Evolutionary conservation across 2,113 vertebrate species (phyloP).

Genomic region (Colinus virginianus): DNA sequence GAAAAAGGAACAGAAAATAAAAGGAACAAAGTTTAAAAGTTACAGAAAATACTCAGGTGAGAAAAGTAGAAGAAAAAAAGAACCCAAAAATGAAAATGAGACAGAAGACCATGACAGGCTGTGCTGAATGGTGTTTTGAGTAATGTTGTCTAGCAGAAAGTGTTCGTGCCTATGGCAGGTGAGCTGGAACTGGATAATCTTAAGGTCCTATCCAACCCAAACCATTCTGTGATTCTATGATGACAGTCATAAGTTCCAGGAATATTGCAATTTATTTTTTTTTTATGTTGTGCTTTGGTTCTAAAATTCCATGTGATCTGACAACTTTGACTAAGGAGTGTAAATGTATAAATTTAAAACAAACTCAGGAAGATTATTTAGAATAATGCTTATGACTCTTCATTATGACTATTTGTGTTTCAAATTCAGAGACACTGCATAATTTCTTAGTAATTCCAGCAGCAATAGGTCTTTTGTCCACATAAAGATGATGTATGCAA

Average conservation of each 20-base stretch:
- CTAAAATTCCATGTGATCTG: background rate
- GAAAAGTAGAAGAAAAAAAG: background rate
- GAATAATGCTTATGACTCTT: background rate
- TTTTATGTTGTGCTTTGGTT: background rate
- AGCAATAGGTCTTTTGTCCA: background rate
- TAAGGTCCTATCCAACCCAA: background rate
- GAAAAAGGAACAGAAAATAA: background rate
- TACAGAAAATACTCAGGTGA: background rate
- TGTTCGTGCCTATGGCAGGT: background rate
- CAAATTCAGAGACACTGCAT: background rate
- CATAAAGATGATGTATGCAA: background rate
- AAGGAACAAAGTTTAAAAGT: background rate
- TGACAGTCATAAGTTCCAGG: background rate
- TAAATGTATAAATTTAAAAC: background rate
- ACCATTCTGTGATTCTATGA: background rate
- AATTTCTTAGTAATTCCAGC: background rate
- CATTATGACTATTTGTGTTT: background rate
- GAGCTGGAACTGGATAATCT: background rate
- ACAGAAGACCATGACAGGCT: background rate
- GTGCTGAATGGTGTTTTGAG: background rate
- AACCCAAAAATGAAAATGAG: background rate
- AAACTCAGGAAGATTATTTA: background rate
- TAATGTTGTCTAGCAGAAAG: background rate
- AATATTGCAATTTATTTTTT: background rate
- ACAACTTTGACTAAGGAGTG: background rate